Conservation (phyloP, 2,888 invertebrate species). For the Sminthurides aquaticus region DNA sequence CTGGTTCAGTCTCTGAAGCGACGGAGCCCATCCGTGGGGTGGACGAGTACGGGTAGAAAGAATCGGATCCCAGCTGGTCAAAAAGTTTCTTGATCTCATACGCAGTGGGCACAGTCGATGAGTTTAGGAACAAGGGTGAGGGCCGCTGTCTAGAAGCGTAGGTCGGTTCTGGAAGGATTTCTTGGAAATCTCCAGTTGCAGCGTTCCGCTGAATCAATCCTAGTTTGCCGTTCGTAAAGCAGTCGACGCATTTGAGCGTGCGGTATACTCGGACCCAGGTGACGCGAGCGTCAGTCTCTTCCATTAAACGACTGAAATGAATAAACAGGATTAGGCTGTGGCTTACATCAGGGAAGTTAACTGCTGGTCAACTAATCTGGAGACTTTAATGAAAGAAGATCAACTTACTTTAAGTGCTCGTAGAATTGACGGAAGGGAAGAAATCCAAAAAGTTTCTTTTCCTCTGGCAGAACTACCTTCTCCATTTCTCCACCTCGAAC, state of each 20-base stretch:
- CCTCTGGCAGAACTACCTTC: conserved; percentile 36
- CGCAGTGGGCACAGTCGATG: too few relatives aligned
- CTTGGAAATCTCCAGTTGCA: conserved; percentile 26
- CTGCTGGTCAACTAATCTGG: background rate
- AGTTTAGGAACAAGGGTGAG: too few relatives aligned
- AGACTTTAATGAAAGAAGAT: too few relatives aligned
- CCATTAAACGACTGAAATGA: background rate
- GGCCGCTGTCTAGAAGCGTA: too few relatives aligned
- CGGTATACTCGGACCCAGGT: conserved; percentile 19
- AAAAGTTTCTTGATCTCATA: too few relatives aligned
- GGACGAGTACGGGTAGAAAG: background rate
- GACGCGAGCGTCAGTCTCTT: conserved; percentile 6
- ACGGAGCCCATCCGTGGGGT: background rate
- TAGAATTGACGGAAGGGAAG: too few relatives aligned
- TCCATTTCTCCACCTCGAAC: conserved; percentile 13
- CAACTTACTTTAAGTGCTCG: too few relatives aligned
- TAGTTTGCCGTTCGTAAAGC: background rate
- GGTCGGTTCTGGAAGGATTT: too few relatives aligned
- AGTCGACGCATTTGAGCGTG: conserved; percentile 10
- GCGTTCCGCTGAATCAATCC: background rate
- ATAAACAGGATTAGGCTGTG: background rate
- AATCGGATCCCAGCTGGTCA: too few relatives aligned
- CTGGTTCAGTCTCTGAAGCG: conserved; percentile 5
- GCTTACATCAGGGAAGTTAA: background rate
- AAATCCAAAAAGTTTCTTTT: conserved; percentile 37